Percentiles rank a stretch among this genome's conserved stretches.
Evolutionary conservation across 1,140 invertebrate genomes (phyloP).

Genomic region (Leptestheria dahalacensis): DNA sequence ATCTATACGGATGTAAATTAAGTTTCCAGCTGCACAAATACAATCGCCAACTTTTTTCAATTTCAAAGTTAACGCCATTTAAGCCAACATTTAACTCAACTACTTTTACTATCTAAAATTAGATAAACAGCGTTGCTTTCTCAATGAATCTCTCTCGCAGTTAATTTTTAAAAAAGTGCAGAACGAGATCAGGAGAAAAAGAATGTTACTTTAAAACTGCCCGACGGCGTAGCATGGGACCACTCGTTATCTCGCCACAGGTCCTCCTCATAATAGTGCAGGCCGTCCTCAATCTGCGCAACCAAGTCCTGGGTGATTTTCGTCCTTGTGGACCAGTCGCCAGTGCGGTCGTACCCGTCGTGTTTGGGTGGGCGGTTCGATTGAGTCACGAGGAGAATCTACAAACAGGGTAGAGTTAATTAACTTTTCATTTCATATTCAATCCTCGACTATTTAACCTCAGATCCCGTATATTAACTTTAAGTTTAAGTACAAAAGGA

Average conservation of each 20-base stretch:
- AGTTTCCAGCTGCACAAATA: too few relatives aligned
- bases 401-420: neutral
- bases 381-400: conserved; percentile 86
- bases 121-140: too few relatives aligned
- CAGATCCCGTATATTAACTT: neutral
- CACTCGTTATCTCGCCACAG: conserved; percentile 43
- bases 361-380: conserved; percentile 52
- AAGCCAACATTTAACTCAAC: too few relatives aligned
- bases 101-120: too few relatives aligned
- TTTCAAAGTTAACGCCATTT: too few relatives aligned
- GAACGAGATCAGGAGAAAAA: conserved; percentile 19
- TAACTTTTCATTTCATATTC: neutral
- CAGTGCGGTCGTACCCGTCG: conserved; percentile 75
- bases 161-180: conserved; percentile 7
- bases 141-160: too few relatives aligned
- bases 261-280: conserved; percentile 87
- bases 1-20: too few relatives aligned
- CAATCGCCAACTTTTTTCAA: too few relatives aligned
- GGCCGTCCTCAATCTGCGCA: conserved; percentile 85
- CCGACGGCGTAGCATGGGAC: conserved; percentile 19
- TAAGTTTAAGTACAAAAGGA: neutral
- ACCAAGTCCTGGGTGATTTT: conserved; percentile 88
- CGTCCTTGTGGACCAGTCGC: conserved; percentile 62
- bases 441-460: too few relatives aligned
- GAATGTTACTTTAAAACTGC: conserved; percentile 5